These are phyloP conservation scores for Chironomus riparius DNA, from an alignment of 2,888 invertebrate species.

Conservation along the genomic window DNA sequence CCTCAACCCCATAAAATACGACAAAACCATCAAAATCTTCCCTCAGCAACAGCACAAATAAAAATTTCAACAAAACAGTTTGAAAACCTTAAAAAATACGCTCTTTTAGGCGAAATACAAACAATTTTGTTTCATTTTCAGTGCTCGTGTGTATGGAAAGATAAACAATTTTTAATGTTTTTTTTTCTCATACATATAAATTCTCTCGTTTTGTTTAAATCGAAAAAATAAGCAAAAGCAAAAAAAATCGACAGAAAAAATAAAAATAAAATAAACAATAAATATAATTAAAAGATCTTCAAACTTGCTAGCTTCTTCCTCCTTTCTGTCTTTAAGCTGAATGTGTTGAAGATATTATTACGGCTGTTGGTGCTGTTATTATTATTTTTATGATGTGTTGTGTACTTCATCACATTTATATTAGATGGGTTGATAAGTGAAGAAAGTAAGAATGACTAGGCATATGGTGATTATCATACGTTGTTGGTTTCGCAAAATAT, in stretches of 20 bases:
- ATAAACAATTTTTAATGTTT: constrained; percentile 25
- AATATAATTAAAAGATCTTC: constrained; percentile 2
- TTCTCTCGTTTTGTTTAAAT: constrained; percentile 13
- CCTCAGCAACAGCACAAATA: not conserved
- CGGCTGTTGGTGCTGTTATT: too few relatives aligned
- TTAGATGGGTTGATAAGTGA: too few relatives aligned
- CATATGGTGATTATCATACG: too few relatives aligned
- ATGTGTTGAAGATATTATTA: too few relatives aligned
- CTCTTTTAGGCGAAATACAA: constrained; percentile 21
- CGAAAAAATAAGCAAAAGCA: constrained; percentile 18
- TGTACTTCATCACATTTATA: too few relatives aligned
- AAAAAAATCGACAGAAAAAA: constrained; percentile 18
- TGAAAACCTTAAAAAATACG: not conserved
- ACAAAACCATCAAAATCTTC: not conserved
- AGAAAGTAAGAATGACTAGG: too few relatives aligned
- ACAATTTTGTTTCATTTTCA: constrained; percentile 1
- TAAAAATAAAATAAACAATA: constrained; percentile 25
- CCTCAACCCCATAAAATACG: too few relatives aligned
- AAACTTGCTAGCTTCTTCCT: too few relatives aligned
- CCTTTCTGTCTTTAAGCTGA: not conserved
- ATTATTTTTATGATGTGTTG: too few relatives aligned
- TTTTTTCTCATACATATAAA: not conserved
- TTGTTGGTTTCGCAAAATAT: too few relatives aligned
- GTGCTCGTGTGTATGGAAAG: constrained; percentile 16
- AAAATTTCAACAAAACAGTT: not conserved